phyloP scores from a whole-genome alignment of 1,140 invertebrate genomes.

The Pseudomyrmex dendroicus region DNA sequence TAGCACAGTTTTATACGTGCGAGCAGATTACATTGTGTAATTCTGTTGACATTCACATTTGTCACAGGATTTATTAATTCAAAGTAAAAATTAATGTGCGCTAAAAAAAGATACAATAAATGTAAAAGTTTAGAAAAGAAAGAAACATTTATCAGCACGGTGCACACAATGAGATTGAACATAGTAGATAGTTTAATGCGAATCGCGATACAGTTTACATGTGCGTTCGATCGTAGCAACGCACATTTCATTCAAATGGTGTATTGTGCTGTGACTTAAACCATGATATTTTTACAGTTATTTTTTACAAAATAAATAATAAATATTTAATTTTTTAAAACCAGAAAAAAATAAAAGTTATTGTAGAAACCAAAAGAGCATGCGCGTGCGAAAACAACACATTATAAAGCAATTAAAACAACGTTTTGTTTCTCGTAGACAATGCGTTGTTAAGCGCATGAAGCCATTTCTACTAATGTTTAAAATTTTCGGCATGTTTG shows the following conservation, averaged over 20 bases:
- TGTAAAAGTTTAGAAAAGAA: no score
- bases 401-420: neutral
- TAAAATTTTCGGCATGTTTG: slow-evolving; percentile 29
- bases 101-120: no score
- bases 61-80: no score
- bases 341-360: neutral
- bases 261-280: neutral
- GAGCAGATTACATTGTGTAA: no score
- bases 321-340: neutral
- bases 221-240: neutral
- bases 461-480: slow-evolving; percentile 17
- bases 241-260: neutral
- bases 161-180: no score
- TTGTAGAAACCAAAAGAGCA: neutral
- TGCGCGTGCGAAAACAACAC: neutral
- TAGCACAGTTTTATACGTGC: no score
- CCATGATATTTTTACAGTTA: neutral
- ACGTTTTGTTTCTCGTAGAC: neutral
- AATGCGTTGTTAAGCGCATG: neutral
- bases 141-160: neutral
- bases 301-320: no score
- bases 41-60: no score
- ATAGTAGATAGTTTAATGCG: slow-evolving; percentile 1
- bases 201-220: slow-evolving; percentile 1
- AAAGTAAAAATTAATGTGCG: no score